Evolutionary conservation across 2,113 vertebrate species (phyloP).

Genomic region (Falcunculus frontatus): DNA sequence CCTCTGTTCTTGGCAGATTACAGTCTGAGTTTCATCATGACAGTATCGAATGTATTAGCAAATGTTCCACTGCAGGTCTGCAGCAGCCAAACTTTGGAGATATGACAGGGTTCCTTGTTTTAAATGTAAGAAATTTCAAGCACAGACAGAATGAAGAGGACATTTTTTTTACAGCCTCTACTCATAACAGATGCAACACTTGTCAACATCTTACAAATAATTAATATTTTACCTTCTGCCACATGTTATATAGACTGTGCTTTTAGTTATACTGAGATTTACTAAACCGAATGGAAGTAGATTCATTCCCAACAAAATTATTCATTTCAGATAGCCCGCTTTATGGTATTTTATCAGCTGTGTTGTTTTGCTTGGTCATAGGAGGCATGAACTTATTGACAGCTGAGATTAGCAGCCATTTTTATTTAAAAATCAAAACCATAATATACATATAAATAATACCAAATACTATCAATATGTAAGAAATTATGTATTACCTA

Average conservation of each 20-base stretch:
- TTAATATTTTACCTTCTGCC: neutral
- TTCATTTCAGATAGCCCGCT: neutral
- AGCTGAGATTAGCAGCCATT: neutral
- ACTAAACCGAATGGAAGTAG: neutral
- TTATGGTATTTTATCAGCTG: neutral
- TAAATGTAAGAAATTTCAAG: neutral
- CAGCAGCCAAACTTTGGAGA: neutral
- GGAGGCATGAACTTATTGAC: neutral
- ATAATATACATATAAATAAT: neutral
- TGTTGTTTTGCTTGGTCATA: neutral
- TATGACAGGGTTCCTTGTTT: neutral
- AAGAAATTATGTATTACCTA: neutral
- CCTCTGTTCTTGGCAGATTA: neutral
- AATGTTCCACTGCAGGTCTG: neutral
- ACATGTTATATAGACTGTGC: neutral
- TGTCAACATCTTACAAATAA: neutral
- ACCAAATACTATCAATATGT: neutral
- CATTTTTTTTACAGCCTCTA: neutral
- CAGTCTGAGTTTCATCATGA: neutral
- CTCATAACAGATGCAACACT: neutral
- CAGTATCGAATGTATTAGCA: neutral
- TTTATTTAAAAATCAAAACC: neutral
- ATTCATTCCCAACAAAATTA: neutral
- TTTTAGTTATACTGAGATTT: neutral
- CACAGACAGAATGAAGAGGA: neutral